Percentiles rank a stretch among this genome's conserved stretches.
Evolutionary conservation across 2,888 invertebrate genomes (phyloP).

Genomic region (Podotricha telesiphe): DNA sequence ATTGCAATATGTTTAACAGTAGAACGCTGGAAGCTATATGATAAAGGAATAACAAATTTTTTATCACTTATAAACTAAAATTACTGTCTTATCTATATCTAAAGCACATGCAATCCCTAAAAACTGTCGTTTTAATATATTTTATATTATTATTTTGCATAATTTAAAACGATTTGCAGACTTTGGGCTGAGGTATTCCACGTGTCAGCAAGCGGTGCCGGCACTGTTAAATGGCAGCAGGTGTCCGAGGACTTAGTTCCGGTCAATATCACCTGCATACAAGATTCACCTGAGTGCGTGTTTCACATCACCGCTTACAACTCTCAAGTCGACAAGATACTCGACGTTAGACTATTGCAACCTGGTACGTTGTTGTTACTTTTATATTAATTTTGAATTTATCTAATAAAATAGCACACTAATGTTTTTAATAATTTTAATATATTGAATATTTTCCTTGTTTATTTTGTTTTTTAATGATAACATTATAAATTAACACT

Average conservation of each 20-base stretch:
- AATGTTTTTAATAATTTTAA: not conserved
- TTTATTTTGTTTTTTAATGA: not conserved
- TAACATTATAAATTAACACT: not conserved
- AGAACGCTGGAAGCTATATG: too few relatives aligned
- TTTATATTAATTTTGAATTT: not conserved
- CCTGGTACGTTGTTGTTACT: constrained; percentile 87
- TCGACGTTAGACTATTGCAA: constrained; percentile 97
- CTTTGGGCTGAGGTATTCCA: constrained; percentile 99
- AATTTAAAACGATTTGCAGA: constrained; percentile 72
- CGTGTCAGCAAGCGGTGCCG: constrained; percentile 96
- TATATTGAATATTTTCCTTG: not conserved
- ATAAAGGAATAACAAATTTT: too few relatives aligned
- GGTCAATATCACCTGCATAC: constrained; percentile 98
- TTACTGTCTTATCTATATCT: not conserved
- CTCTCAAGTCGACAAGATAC: constrained; percentile 98
- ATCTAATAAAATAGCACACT: not conserved
- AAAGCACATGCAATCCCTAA: not conserved
- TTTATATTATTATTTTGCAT: not conserved
- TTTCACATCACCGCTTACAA: constrained; percentile 99
- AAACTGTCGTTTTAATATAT: not conserved
- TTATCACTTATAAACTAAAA: too few relatives aligned
- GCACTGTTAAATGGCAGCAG: constrained; percentile 98
- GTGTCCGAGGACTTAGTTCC: constrained; percentile 99
- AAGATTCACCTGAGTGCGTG: constrained; percentile 97
- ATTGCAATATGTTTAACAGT: too few relatives aligned